Evolutionary conservation across 2,888 invertebrate genomes (phyloP), one percentile per base, ranked within the genome.

Genomic region (Hololepta plana): DNA sequence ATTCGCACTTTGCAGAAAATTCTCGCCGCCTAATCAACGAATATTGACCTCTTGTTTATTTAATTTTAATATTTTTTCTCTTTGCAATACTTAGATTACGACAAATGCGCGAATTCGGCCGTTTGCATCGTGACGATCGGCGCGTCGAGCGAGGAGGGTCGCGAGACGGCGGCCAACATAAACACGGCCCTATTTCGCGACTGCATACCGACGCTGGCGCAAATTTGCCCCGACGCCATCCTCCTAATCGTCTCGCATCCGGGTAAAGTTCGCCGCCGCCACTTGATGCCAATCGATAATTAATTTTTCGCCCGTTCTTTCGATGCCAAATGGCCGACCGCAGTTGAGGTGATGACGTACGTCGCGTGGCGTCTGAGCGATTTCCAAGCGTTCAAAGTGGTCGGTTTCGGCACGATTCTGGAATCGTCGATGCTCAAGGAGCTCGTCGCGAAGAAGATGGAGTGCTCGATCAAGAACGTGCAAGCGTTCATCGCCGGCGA

Each of bases 401-500:
- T 72, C 39, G 72, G 72, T 2, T 62, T 61, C 16, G 72, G 72
- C 29, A 71, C 70, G 14, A 62, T 66, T 44, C 46, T 73, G 32
- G 71, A 72, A 41, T 61, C 67, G 2, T 59, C 67, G 12, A 54
- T 71, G 37, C 67, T 73, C 46, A 58, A 66, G 7, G 64, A 57
- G 38, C 43, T 66, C 27, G 54, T 74, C 32, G 60, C 63, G 2
- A 56, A 68, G 38, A 53, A 60, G 35, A 45, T 72, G 16, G 57
- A 60, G 31, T 55, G 71, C 17, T 58, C 67, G 3, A 55, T 68
- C 2, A 49, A 52, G 17, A 61, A 61, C 30, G 56, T 64, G 26
- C 62, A 69, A 33, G 71, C 61, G 4, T 65, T 60, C 51, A 62
- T 72, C 27, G 60, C 73, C 33, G 72, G 72, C n/a, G 72, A 73